Percentiles rank a stretch among this genome's conserved stretches.
Conservation (phyloP, 2,888 invertebrate species). For the Celastrina argiolus region DNA sequence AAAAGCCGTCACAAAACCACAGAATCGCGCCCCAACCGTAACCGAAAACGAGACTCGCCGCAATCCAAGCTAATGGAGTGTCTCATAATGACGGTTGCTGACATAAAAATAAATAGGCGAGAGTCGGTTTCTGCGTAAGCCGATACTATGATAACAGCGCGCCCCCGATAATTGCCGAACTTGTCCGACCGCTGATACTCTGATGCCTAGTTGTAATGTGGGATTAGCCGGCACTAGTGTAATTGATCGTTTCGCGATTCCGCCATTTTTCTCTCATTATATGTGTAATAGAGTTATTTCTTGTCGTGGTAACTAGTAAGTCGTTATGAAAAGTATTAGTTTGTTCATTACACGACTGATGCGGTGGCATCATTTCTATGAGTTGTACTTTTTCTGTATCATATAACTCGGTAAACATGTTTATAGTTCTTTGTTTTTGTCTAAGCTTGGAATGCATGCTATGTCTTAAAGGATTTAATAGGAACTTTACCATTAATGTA, state of each 20-base stretch:
- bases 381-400: neutral
- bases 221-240: constrained; percentile 60
- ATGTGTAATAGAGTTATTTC: constrained; percentile 17
- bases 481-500: too few relatives aligned
- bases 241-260: constrained; percentile 47
- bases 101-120: constrained; percentile 79
- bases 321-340: neutral
- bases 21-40: constrained; percentile 70
- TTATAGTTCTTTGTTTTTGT: neutral
- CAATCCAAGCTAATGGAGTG: constrained; percentile 79
- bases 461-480: neutral
- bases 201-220: constrained; percentile 53
- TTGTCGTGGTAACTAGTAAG: neutral
- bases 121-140: constrained; percentile 78
- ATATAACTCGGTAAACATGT: neutral
- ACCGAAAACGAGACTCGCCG: constrained; percentile 74
- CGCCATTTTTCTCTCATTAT: constrained; percentile 24
- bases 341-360: neutral
- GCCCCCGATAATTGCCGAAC: constrained; percentile 76
- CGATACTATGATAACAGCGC: constrained; percentile 78
- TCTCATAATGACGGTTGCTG: constrained; percentile 78
- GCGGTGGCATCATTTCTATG: neutral
- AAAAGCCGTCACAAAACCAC: constrained; percentile 47
- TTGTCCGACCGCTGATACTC: constrained; percentile 48
- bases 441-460: neutral